These are phyloP conservation scores for Lysandra coridon DNA, from an alignment of 2,888 invertebrate genomes.

Conservation along the genomic window DNA sequence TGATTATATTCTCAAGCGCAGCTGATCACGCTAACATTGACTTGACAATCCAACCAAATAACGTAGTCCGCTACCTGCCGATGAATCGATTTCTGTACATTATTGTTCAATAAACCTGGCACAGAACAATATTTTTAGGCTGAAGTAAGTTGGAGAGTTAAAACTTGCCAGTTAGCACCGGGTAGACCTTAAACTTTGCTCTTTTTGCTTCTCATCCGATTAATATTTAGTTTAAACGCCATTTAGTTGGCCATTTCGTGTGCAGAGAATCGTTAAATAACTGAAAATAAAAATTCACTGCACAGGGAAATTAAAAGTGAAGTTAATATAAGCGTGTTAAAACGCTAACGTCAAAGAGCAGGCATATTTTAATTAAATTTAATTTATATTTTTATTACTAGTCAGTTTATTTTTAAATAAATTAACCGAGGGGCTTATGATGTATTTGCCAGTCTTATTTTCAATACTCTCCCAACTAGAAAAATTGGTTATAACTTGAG, in stretches of 20 bases:
- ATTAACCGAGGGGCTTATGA: not conserved
- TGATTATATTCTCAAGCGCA: too few species aligned
- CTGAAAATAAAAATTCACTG: constrained; percentile 8
- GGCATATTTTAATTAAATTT: constrained; percentile 6
- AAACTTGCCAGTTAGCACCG: not conserved
- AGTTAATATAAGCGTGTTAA: constrained; percentile 14
- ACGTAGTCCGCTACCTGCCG: too few species aligned
- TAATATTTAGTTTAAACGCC: not conserved
- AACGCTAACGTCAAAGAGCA: constrained; percentile 18
- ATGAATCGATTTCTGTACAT: not conserved
- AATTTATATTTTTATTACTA: not conserved
- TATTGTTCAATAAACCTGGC: not conserved
- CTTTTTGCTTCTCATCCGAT: not conserved
- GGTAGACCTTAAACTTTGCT: not conserved
- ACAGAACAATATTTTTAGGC: not conserved
- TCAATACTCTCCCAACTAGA: too few species aligned
- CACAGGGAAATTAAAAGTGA: constrained; percentile 5
- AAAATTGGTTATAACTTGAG: too few species aligned
- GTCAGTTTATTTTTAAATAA: not conserved
- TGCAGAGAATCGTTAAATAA: constrained; percentile 17
- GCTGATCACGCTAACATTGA: too few species aligned
- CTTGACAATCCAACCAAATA: too few species aligned
- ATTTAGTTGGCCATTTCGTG: constrained; percentile 1
- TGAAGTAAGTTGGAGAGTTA: not conserved
- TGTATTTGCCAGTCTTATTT: not conserved